Conservation (phyloP, 2,113 vertebrate genomes). For the Lampris incognitus region DNA sequence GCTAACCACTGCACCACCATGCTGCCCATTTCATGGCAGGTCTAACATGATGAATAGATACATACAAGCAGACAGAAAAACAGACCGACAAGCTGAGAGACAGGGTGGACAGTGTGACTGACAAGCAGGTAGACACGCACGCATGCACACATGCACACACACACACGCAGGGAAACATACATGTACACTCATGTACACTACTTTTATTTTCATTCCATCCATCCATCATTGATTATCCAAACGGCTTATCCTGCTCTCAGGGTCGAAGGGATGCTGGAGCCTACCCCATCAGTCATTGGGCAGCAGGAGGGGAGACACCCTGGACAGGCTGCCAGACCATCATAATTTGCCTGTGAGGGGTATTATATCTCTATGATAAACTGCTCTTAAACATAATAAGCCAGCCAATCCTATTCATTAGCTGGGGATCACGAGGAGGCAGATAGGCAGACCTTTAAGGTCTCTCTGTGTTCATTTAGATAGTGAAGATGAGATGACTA, state of each 20-base stretch:
- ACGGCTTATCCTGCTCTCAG: too few relatives aligned
- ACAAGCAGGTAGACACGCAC: background rate
- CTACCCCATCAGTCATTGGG: too few relatives aligned
- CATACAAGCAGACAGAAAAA: background rate
- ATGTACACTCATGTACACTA: background rate
- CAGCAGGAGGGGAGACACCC: too few relatives aligned
- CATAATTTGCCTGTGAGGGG: background rate
- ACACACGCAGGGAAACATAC: background rate
- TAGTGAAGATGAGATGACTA: constrained; percentile 40
- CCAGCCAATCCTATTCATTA: constrained; percentile 52
- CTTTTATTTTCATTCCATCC: constrained; percentile 12
- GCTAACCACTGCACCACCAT: too few relatives aligned
- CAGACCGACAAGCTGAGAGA: background rate
- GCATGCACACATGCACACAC: background rate
- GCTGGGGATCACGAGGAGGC: constrained; percentile 22
- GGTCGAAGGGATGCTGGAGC: too few relatives aligned
- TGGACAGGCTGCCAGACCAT: too few relatives aligned
- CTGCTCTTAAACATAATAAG: constrained; percentile 45
- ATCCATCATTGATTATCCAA: background rate
- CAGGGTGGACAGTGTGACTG: background rate
- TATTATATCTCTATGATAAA: constrained; percentile 31
- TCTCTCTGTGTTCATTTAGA: constrained; percentile 41
- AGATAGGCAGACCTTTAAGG: constrained; percentile 21
- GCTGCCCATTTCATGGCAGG: too few relatives aligned
- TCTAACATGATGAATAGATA: too few relatives aligned